These are phyloP conservation scores for Rhinopomastus cyanomelas DNA, from an alignment of 2,113 vertebrate genomes.

Conservation along the genomic window DNA sequence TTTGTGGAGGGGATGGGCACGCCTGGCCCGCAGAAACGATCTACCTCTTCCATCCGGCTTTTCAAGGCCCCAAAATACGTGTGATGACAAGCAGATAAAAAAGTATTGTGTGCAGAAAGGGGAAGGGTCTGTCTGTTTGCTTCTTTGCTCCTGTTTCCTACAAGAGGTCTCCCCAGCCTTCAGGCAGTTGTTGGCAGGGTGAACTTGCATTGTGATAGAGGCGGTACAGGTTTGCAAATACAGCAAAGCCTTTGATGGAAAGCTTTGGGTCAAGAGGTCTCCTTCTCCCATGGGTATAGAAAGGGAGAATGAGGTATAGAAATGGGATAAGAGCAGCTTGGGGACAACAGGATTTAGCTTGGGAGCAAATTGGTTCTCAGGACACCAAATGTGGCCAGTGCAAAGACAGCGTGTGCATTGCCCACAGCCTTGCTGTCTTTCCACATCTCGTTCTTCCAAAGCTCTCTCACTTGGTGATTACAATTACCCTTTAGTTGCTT, in stretches of 20 bases:
- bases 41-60: background rate
- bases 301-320: background rate
- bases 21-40: background rate
- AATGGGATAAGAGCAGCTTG: background rate
- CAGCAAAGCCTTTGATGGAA: background rate
- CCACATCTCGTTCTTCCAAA: background rate
- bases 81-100: background rate
- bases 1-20: background rate
- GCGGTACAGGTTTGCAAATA: background rate
- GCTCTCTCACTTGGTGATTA: background rate
- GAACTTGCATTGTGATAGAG: rapidly evolving
- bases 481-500: slow-evolving; percentile 36
- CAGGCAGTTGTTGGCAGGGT: background rate
- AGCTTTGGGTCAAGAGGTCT: background rate
- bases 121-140: background rate
- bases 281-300: background rate
- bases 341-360: background rate
- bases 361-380: background rate
- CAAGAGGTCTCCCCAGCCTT: background rate
- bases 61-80: background rate
- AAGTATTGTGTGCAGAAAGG: background rate
- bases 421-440: background rate
- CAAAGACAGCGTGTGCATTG: slow-evolving; percentile 2
- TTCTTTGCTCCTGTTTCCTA: background rate
- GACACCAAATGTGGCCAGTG: too few relatives aligned